Conservation (phyloP, 2,797 vertebrate genomes). For the Anguilla anguilla region DNA sequence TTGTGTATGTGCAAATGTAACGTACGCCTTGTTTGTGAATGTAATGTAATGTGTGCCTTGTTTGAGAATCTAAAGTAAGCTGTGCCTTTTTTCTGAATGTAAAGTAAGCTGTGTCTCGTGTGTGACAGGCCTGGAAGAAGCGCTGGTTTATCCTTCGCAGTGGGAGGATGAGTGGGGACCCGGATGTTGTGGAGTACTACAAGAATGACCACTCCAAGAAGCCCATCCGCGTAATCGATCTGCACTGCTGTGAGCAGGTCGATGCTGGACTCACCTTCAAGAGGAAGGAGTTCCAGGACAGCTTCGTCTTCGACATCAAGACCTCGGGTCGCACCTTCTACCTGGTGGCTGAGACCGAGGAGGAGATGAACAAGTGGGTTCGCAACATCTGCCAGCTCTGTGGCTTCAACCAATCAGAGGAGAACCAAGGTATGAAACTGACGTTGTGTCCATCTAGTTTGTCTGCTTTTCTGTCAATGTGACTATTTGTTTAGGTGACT, state of each 20-base stretch:
- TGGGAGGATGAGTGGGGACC: conserved; percentile 96
- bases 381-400: conserved; percentile 98
- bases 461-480: not conserved
- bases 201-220: conserved; percentile 98
- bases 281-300: conserved; percentile 97
- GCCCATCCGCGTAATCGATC: conserved; percentile 92
- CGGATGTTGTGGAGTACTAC: conserved; percentile 96
- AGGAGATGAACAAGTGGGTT: conserved; percentile 99
- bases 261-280: conserved; percentile 95
- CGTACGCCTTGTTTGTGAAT: too few species aligned
- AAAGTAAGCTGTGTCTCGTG: not conserved
- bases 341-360: conserved; percentile 94
- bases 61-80: not conserved
- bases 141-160: conserved; percentile 97
- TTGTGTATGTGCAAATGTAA: not conserved
- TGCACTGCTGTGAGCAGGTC: conserved; percentile 97
- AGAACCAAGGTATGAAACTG: conserved; percentile 80
- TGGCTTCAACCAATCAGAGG: conserved; percentile 96
- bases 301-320: conserved; percentile 98
- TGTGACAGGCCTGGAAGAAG: conserved; percentile 93
- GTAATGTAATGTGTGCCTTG: too few species aligned
- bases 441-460: not conserved
- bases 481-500: not conserved
- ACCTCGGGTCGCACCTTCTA: conserved; percentile 98
- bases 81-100: not conserved